These are phyloP conservation scores for Morus bassanus DNA, from an alignment of 2,797 vertebrate species.

Conservation along the genomic window DNA sequence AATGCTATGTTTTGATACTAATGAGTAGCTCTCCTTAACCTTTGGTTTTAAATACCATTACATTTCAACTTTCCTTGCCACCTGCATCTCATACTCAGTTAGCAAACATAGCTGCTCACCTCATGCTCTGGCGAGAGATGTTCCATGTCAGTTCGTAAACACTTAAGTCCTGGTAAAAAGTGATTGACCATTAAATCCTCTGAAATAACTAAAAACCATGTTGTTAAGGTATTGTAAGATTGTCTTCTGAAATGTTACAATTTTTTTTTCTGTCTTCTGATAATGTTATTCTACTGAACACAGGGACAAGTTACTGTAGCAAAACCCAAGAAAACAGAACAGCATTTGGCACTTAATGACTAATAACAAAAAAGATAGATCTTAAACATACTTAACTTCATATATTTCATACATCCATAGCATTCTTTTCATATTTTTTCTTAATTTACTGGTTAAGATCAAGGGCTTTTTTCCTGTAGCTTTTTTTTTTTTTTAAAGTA, in stretches of 20 bases:
- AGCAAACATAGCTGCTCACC: conserved; percentile 71
- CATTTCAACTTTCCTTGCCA: not conserved
- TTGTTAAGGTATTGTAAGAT: conserved; percentile 72
- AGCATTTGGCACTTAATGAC: not conserved
- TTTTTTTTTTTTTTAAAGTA: not conserved
- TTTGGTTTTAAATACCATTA: not conserved
- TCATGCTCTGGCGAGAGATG: conserved; percentile 97
- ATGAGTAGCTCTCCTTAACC: not conserved
- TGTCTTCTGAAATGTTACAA: not conserved
- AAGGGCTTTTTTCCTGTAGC: not conserved
- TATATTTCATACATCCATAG: not conserved
- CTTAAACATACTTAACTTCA: not conserved
- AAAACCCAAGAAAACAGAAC: not conserved
- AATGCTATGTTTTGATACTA: not conserved
- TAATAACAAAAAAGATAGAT: not conserved
- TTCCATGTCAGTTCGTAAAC: conserved; percentile 95
- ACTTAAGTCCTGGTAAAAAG: conserved; percentile 96
- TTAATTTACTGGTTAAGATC: not conserved
- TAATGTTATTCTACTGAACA: not conserved
- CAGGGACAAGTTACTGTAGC: not conserved
- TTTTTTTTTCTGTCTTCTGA: not conserved
- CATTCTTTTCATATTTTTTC: not conserved
- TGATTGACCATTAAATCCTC: conserved; percentile 98
- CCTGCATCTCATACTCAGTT: not conserved
- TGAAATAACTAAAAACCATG: conserved; percentile 87